phyloP scores from a whole-genome alignment of 2,797 vertebrate genomes.

The Pelobates cultripes region DNA sequence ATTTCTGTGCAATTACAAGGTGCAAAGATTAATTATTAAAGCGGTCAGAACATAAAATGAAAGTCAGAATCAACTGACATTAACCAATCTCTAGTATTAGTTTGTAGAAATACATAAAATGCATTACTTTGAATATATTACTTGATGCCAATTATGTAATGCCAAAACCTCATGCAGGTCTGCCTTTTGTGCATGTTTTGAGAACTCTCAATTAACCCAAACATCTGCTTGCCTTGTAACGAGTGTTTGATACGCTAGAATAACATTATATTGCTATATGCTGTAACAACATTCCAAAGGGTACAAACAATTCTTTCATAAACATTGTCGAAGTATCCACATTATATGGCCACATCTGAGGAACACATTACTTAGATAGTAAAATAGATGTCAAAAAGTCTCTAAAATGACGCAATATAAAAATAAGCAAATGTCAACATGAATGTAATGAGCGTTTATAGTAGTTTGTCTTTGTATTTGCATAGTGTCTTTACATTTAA shows the following conservation, averaged over 20 bases:
- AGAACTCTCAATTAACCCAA: slow-evolving; percentile 5
- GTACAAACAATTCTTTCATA: slow-evolving; percentile 24
- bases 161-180: background rate
- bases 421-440: slow-evolving; percentile 45
- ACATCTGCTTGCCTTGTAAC: slow-evolving; percentile 25
- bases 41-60: too few relatives aligned
- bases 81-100: too few relatives aligned
- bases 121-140: background rate
- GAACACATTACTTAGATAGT: slow-evolving; percentile 21
- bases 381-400: slow-evolving; percentile 42
- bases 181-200: slow-evolving; percentile 7
- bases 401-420: slow-evolving; percentile 15
- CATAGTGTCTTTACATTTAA: slow-evolving; percentile 16
- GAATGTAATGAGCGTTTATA: slow-evolving; percentile 37
- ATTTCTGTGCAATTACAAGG: too few relatives aligned
- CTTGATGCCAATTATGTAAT: background rate
- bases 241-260: background rate
- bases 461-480: slow-evolving; percentile 41
- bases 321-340: background rate
- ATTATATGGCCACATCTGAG: slow-evolving; percentile 28
- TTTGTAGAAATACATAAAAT: too few relatives aligned
- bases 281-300: slow-evolving; percentile 2
- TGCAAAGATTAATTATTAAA: too few relatives aligned
- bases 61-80: too few relatives aligned
- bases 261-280: slow-evolving; percentile 16